Base-by-base conservation (phyloP, 2,797 vertebrate genomes). In the Staurois parvus region DNA sequence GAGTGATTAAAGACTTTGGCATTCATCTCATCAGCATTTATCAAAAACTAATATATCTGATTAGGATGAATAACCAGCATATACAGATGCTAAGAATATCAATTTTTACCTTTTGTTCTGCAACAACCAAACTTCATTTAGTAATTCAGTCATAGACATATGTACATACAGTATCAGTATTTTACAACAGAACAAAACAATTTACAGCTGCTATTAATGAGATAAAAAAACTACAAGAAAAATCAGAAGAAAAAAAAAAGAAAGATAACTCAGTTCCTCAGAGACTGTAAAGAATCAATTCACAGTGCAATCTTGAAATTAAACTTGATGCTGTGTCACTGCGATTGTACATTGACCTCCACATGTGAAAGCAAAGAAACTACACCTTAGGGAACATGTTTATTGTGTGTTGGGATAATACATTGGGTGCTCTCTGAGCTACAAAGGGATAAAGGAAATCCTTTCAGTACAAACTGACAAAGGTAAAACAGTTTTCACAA, bases 381-480 rank as follows among this genome's bases (percentile, higher is more conserved):
- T 93, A 90, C 89, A 94, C 94, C 92, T 93, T 94, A 92, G 93
- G 95, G 94, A 95, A 95, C 92, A 93, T 94, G 93, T 96, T 96
- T 96, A 96, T 96, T 96, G 94, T 96, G 94, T 96, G 64, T 95
- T 94, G 95, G 95, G 95, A 95, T 96, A 94, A 95, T 96, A 96
- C 96, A 97, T 93, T 94, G 93, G 93, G 92, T 95, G 95, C 95
- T 96, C 96, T 95, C 94, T 95, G 95, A 96, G 96, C 96, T 96
- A 96, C 96, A 96, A 96, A 96, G 95, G 94, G 94, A 93, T 94
- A 94, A 95, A 96, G 95, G 94, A 95, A 96, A 95, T 95, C 93
- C 95, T 96, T 95, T 96, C 94, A 94, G 95, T 96, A 96, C 96
- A 96, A 97, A 97, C 95, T 94, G 96, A 97, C 96, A 95, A 95